Percentiles rank a stretch among this genome's conserved stretches.
These are phyloP conservation scores for Trochalopteron elliotii DNA, from an alignment of 2,113 vertebrate genomes.

Conservation along the genomic window DNA sequence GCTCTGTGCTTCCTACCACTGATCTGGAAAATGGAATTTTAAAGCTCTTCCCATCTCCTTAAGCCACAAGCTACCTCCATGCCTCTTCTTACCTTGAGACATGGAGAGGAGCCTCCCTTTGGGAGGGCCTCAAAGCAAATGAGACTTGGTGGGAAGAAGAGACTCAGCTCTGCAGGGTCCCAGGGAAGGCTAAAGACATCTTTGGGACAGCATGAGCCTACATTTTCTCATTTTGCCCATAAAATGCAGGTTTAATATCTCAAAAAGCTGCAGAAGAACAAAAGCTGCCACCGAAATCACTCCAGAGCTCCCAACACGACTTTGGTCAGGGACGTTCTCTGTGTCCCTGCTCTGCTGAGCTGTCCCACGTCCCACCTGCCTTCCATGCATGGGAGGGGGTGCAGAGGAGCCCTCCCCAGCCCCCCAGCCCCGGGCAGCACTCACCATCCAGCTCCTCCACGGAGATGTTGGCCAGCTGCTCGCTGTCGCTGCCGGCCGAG, in stretches of 20 bases:
- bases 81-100: not conserved
- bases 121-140: not conserved
- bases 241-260: not conserved
- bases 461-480: conserved; percentile 93
- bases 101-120: not conserved
- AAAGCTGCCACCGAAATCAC: not conserved
- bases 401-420: fast-evolving
- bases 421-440: not conserved
- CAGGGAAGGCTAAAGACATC: not conserved
- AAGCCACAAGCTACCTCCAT: not conserved
- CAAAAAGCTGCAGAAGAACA: not conserved
- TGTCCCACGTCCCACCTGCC: not conserved
- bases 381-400: not conserved
- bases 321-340: not conserved
- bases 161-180: not conserved
- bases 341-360: not conserved
- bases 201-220: not conserved
- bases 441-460: conserved; percentile 97
- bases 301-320: not conserved
- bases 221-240: not conserved
- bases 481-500: conserved; percentile 91
- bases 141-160: not conserved
- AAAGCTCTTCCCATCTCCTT: not conserved
- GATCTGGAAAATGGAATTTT: not conserved
- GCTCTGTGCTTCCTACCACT: not conserved